Evolutionary conservation across 2,113 vertebrate genomes (phyloP).

Genomic region (Chionis minor): DNA sequence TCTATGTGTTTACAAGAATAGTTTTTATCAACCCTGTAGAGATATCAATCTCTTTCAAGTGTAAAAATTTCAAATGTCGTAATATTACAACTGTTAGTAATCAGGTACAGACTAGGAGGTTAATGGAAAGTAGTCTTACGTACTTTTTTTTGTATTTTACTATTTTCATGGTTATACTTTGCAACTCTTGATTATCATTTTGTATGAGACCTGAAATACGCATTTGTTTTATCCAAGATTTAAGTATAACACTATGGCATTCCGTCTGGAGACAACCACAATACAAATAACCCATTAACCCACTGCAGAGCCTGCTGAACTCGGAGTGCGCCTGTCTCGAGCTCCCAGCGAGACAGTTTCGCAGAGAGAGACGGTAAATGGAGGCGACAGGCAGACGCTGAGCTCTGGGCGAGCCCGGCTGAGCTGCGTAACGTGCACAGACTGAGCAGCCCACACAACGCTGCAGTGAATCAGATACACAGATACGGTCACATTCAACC

Average conservation of each 20-base stretch:
- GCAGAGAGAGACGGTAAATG: background rate
- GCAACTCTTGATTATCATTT: background rate
- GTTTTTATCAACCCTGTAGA: background rate
- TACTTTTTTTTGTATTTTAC: background rate
- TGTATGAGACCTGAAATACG: background rate
- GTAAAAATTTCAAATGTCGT: background rate
- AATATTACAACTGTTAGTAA: background rate
- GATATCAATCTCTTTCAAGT: background rate
- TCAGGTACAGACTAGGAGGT: background rate
- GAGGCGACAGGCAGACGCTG: background rate
- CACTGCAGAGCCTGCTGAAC: background rate
- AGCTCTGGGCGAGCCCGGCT: background rate
- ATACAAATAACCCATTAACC: background rate
- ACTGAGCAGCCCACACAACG: background rate
- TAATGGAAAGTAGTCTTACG: background rate
- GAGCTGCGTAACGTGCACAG: background rate
- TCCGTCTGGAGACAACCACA: background rate
- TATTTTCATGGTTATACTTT: background rate
- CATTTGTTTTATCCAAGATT: background rate
- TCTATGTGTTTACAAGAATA: background rate
- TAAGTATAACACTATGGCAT: background rate
- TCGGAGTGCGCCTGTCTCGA: background rate
- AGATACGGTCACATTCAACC: background rate
- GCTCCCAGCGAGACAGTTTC: background rate
- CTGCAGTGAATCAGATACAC: background rate